Percentiles rank a stretch among this genome's conserved stretches.
Conservation (phyloP, 2,113 vertebrate species). For the Myodes glareolus region DNA sequence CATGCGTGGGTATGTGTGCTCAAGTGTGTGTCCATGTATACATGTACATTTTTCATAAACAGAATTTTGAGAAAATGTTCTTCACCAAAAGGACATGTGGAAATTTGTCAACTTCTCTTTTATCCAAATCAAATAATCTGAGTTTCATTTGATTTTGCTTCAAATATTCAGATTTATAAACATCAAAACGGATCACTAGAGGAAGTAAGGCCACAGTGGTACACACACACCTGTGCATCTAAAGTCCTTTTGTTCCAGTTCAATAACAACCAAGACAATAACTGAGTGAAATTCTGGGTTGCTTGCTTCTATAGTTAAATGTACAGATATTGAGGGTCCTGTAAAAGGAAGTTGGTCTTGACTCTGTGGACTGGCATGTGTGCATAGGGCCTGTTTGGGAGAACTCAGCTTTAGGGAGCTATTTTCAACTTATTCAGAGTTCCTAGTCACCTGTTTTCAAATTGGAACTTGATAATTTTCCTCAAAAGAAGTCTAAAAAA, state of each 20-base stretch:
- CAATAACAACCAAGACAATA: background rate
- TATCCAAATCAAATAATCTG: constrained; percentile 56
- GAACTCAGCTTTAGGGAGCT: background rate
- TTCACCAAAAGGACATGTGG: constrained; percentile 10
- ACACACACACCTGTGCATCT: background rate
- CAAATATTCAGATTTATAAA: constrained; percentile 56
- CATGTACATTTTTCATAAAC: background rate
- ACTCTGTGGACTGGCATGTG: background rate
- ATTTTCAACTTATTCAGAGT: background rate
- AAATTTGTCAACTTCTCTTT: constrained; percentile 51
- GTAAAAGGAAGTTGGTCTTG: background rate
- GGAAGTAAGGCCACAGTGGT: background rate
- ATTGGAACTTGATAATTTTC: background rate
- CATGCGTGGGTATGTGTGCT: background rate
- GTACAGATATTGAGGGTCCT: background rate
- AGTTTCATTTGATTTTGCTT: constrained; percentile 54
- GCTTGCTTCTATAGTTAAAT: constrained; percentile 20
- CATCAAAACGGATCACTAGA: constrained; percentile 22
- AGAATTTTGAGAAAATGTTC: constrained; percentile 31
- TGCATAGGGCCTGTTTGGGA: too few relatives aligned
- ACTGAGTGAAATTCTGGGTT: background rate
- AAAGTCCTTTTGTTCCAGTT: background rate
- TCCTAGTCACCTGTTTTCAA: background rate
- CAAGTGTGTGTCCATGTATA: too few relatives aligned
- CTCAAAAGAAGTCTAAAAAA: constrained; percentile 8